Evolutionary conservation across 2,888 invertebrate genomes (phyloP), one percentile per base, ranked within the genome.

Genomic region (Chloroclysta siterata): DNA sequence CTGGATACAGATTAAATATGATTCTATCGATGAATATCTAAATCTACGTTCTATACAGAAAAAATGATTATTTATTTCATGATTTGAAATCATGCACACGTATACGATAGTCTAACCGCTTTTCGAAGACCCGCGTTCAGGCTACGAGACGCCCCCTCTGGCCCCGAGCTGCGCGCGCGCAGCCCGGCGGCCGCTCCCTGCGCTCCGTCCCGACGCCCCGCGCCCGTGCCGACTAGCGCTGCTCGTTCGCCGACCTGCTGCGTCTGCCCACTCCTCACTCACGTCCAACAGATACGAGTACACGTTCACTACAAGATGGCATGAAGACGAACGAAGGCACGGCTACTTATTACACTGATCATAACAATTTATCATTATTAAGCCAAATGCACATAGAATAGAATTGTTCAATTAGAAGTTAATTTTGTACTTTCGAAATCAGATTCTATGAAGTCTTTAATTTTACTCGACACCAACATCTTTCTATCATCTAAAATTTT

Each of bases 351-450:
- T 80, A 88, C 84, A 87, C 83, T 86, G 86, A 88, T 82, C 82
- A 82, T 84, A 80, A 75, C 75, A 72, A 76, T 78, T 76, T 66
- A 70, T 67, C 65, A 61, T 80, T 81, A 61, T 80, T 81, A 91
- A 93, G 92, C 92, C 89, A 90, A 90, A 91, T 87, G 88, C 85
- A 89, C 87, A 87, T 90, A 90, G 83, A 90, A 84, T 89, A 90
- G 80, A 88, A 73, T 85, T 86, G 87, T 85, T 89, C 87, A 81
- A 82, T 84, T 82, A 88, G 85, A 90, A 89, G 86, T 89, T 82
- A 84, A 84, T 87, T 92, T 93, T 93, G 92, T 93, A 93, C 92
- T 93, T 89, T 93, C 89, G 85, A 89, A 89, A 89, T 90, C 90
- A 90, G 91, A 91, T 91, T 90, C 89, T 90, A 89, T 88, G 90